Evolutionary conservation across 2,888 invertebrate species (phyloP), one percentile per base, ranked within the genome.

Genomic region (Cerastis rubricosa): DNA sequence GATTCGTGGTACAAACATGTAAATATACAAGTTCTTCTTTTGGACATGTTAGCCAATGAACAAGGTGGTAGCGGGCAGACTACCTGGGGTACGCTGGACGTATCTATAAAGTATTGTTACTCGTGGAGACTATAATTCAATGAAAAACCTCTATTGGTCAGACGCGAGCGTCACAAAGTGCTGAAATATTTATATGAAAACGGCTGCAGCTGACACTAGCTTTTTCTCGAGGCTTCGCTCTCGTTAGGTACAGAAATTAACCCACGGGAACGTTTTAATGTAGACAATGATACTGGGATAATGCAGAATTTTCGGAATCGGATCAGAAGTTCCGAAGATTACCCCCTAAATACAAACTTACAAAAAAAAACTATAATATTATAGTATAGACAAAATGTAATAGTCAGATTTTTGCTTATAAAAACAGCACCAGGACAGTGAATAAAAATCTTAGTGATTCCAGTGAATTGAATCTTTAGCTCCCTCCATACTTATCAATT

Each of bases 401-500:
- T n/a, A n/a, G 51, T 51, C n/a, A n/a, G 11, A 54, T n/a, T n/a
- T 6, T 12, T 57, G n/a, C 54, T 25, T n/a, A n/a, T 54, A 54
- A 25, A 54, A 57, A 17, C 25, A 6, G 11, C 2, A 35, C 35
- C 35, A 61, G 19, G 12, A 73, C 14, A 72, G 25, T 5, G 1
- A 70, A 6, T 40, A 73, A 71, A 51, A 45, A n/a, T 35, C 9
- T 14, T 49, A n/a, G 11, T 29, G 5, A 45, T n/a, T 47, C 17
- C 7, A 12, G 12, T n/a, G 17, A 78, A 43, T 49, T 43, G 14
- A 19, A 2, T 43, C 17, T 12, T 57, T 1, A 40, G 4, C 67
- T 14, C 11, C 35, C 29, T 80, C 0, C 45, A 67, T 45, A 81
- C 49, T n/a, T 19, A 47, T 54, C 47, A 81, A 67, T 67, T 81